These are phyloP conservation scores for Megaceryle torquata DNA, from an alignment of 2,113 vertebrate genomes.

Conservation along the genomic window DNA sequence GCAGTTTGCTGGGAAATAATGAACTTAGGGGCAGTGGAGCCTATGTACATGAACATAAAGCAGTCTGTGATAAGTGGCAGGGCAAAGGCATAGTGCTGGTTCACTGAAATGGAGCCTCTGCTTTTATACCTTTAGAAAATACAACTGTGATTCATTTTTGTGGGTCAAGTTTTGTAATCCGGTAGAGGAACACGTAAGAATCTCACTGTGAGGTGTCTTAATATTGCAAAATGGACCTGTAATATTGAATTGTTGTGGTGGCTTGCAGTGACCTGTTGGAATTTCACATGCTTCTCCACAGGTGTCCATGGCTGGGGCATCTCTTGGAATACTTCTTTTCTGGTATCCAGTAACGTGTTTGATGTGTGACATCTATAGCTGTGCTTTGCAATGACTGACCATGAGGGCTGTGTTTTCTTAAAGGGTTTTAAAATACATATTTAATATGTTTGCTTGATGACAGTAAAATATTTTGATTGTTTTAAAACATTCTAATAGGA, in stretches of 20 bases:
- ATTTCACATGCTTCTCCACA: not conserved
- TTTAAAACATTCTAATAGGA: not conserved
- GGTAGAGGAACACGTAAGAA: not conserved
- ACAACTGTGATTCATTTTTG: not conserved
- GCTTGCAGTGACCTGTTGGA: not conserved
- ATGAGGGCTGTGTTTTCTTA: not conserved
- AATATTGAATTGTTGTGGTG: not conserved
- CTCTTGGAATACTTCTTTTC: not conserved
- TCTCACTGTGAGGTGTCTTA: not conserved
- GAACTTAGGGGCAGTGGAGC: not conserved
- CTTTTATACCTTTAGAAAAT: not conserved
- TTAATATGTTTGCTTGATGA: not conserved
- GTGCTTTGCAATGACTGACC: not conserved
- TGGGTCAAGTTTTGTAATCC: not conserved
- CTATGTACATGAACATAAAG: not conserved
- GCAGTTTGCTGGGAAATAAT: not conserved
- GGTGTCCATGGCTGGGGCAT: not conserved
- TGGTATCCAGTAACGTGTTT: fast-evolving
- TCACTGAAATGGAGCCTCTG: not conserved
- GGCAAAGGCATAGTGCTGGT: not conserved
- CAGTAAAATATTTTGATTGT: not conserved
- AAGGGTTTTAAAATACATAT: not conserved
- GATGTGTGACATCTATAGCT: not conserved
- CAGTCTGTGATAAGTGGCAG: not conserved
- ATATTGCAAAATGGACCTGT: not conserved